Conservation (phyloP, 2,888 invertebrate genomes). For the Alsophila aescularia region DNA sequence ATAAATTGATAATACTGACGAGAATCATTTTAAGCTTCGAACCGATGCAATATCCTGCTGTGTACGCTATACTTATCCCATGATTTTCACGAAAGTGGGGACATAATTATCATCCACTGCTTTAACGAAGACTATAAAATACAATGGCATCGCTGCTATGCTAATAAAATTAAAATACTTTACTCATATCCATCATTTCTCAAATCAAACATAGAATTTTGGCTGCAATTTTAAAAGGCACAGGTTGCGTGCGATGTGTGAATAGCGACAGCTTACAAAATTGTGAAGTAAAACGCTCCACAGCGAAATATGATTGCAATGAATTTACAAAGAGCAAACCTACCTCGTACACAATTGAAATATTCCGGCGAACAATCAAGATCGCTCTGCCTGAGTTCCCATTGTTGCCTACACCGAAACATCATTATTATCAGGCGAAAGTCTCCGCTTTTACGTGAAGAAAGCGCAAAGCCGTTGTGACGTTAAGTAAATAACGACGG, state of each 20-base stretch:
- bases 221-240: not conserved
- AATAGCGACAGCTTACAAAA: constrained; percentile 43
- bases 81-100: no score
- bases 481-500: constrained; percentile 59
- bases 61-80: not conserved
- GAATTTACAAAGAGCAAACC: constrained; percentile 46
- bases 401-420: constrained; percentile 60
- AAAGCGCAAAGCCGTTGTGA: constrained; percentile 66
- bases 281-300: constrained; percentile 47
- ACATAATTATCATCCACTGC: no score
- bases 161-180: no score
- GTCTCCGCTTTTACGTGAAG: constrained; percentile 61
- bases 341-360: constrained; percentile 59
- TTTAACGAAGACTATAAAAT: no score
- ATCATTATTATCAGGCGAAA: constrained; percentile 68
- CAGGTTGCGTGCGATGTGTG: constrained; percentile 18
- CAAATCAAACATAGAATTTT: not conserved
- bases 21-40: no score
- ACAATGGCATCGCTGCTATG: no score
- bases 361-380: constrained; percentile 62
- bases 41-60: no score
- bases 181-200: no score
- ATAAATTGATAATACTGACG: no score
- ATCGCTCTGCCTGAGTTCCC: constrained; percentile 56
- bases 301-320: constrained; percentile 48